Evolutionary conservation across 2,797 vertebrate genomes (phyloP).

Genomic region (Sylvilagus floridanus): DNA sequence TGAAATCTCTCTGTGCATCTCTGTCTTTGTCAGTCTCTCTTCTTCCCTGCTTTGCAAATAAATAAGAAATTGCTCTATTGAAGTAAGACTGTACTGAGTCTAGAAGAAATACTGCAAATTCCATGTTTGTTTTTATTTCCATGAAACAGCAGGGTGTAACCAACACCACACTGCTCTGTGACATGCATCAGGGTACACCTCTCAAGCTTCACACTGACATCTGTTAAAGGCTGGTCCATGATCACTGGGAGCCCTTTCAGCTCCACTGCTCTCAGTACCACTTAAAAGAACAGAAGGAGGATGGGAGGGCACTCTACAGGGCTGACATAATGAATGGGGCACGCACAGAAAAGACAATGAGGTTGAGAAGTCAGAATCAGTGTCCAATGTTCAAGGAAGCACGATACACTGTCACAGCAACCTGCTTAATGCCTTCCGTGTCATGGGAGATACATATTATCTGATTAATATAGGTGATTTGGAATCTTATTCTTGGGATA

Average conservation of each 20-base stretch:
- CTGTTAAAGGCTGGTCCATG: background rate
- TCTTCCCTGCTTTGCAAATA: too few species aligned
- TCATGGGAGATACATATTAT: background rate
- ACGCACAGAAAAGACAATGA: background rate
- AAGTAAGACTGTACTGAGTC: background rate
- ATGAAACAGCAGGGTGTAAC: background rate
- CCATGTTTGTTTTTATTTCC: background rate
- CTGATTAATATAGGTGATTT: background rate
- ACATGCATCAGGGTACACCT: background rate
- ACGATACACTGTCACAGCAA: background rate
- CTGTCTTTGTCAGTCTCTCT: too few species aligned
- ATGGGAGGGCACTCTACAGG: background rate
- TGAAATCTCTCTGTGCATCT: too few species aligned
- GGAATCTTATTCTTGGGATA: slow-evolving; percentile 46
- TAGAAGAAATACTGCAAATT: background rate
- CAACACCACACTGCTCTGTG: background rate
- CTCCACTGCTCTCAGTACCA: background rate
- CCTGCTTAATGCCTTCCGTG: background rate
- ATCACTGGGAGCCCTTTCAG: background rate
- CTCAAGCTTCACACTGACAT: background rate
- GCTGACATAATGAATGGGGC: background rate
- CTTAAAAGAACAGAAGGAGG: background rate
- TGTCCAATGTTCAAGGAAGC: background rate
- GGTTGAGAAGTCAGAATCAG: background rate
- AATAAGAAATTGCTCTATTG: background rate